Evolutionary conservation across 2,113 vertebrate genomes (phyloP).

Genomic region (Toxotes jaculatrix): DNA sequence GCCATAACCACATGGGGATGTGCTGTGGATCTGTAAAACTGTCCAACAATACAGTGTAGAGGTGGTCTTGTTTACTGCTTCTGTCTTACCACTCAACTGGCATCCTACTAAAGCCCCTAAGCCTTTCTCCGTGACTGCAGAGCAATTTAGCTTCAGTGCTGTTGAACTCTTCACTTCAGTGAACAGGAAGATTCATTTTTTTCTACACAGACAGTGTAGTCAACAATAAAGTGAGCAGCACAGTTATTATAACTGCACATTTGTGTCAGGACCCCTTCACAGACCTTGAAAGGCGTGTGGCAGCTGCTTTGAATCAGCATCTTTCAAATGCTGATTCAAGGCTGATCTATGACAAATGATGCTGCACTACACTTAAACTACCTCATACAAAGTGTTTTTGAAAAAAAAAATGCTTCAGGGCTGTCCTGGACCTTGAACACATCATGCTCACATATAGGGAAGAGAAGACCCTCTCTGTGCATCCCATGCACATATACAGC

Average conservation of each 20-base stretch:
- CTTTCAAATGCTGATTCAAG: constrained; percentile 22
- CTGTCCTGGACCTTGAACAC: constrained; percentile 11
- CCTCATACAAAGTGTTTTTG: not conserved
- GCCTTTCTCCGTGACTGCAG: too few relatives aligned
- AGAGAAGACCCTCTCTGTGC: not conserved
- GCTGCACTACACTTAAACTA: not conserved
- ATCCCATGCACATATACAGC: not conserved
- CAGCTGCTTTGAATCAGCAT: constrained; percentile 27
- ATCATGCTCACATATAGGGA: not conserved
- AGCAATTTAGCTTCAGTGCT: not conserved
- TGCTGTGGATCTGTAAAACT: not conserved
- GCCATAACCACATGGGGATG: not conserved
- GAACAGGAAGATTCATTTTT: not conserved
- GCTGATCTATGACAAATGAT: not conserved
- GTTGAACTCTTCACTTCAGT: constrained; percentile 2
- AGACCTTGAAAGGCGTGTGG: constrained; percentile 24
- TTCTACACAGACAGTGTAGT: not conserved
- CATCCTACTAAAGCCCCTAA: not conserved
- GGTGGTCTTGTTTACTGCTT: not conserved
- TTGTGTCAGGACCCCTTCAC: constrained; percentile 5
- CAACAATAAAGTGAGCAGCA: constrained; percentile 10
- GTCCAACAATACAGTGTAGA: not conserved
- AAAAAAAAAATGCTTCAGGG: not conserved
- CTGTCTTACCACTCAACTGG: not conserved
- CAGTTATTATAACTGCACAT: constrained; percentile 1